Evolutionary conservation across 1,140 invertebrate species (phyloP).

Genomic region (Calephelis virginiensis): DNA sequence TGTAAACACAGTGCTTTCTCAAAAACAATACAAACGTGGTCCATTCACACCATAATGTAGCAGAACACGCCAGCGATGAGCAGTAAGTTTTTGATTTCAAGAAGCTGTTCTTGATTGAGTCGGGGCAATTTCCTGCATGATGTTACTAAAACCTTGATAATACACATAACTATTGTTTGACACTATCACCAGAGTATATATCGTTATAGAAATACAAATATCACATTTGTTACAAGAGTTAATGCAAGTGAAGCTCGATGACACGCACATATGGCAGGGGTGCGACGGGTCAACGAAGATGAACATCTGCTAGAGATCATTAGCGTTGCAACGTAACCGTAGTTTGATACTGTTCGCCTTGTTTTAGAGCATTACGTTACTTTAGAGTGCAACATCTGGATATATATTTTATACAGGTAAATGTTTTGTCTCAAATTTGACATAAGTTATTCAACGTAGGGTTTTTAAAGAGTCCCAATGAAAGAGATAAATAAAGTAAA

Average conservation of each 20-base stretch:
- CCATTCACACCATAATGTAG: no score
- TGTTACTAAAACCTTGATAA: no score
- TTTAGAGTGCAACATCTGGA: neutral
- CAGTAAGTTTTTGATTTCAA: no score
- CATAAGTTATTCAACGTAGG: neutral
- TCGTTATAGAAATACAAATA: no score
- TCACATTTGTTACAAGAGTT: slow-evolving; percentile 13
- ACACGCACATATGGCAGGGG: slow-evolving; percentile 15
- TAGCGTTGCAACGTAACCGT: slow-evolving; percentile 32
- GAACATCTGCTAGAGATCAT: slow-evolving; percentile 38
- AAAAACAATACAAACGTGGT: no score
- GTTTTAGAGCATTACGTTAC: neutral
- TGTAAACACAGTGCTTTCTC: no score
- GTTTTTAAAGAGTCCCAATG: no score
- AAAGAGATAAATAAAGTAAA: no score
- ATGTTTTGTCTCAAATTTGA: no score
- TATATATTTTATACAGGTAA: neutral
- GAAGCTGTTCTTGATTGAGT: no score
- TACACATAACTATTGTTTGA: neutral
- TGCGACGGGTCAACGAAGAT: slow-evolving; percentile 22
- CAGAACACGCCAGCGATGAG: no score
- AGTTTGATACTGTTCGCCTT: slow-evolving; percentile 3
- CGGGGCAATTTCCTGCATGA: neutral
- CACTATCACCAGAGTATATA: slow-evolving; percentile 1
- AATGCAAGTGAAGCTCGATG: slow-evolving; percentile 14